A percentile compares a stretch with the other conserved stretches of the same genome.
phyloP scores from a whole-genome alignment of 2,797 vertebrate genomes.

The Chiroxiphia lanceolata region DNA sequence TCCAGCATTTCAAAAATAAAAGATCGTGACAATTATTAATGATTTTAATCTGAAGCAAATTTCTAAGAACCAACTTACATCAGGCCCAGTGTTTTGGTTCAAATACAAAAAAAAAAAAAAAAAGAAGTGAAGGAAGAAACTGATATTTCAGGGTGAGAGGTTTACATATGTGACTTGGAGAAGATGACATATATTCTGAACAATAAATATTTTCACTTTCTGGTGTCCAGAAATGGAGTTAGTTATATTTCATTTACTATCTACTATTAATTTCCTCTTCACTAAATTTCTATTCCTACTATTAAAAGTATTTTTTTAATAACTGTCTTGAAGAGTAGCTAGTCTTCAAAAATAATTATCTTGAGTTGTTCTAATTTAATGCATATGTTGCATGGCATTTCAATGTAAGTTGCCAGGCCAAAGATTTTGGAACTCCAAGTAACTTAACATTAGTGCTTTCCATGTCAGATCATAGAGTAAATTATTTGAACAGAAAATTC shows the following conservation, averaged over 20 bases:
- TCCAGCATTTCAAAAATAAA: not conserved
- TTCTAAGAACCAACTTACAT: not conserved
- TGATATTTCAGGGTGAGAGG: not conserved
- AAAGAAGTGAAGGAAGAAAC: not conserved
- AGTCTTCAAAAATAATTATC: not conserved
- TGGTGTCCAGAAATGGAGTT: not conserved
- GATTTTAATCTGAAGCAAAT: not conserved
- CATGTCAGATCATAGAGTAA: not conserved
- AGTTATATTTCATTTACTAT: not conserved
- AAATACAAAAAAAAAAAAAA: not conserved
- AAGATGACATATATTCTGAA: not conserved
- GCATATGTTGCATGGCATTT: not conserved
- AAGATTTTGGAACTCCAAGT: not conserved
- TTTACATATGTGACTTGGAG: not conserved
- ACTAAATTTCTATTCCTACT: not conserved
- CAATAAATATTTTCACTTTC: not conserved
- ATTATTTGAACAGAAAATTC: not conserved
- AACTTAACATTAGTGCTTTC: not conserved
- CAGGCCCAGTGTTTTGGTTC: not conserved
- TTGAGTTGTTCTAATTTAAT: not conserved
- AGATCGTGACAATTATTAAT: not conserved
- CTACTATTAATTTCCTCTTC: not conserved
- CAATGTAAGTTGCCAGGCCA: not conserved
- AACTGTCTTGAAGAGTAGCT: not conserved
- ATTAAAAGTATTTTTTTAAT: not conserved